Base-by-base conservation (phyloP, 2,797 vertebrate species). In the Dicrostonyx torquatus region DNA sequence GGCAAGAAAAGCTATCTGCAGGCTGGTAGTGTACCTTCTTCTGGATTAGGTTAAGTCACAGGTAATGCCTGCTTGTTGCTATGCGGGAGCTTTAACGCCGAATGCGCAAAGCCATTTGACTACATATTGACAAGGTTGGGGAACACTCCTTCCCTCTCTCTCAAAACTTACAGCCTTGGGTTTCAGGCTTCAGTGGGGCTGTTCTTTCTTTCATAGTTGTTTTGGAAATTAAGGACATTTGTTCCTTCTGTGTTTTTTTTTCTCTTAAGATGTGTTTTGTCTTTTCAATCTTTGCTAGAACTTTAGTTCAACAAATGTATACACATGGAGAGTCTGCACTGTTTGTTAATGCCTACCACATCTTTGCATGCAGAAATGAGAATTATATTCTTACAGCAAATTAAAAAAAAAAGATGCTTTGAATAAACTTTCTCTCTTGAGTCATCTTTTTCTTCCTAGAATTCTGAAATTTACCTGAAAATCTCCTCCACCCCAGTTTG, bases 371-470 rank as follows among this genome's bases (percentile, higher is more conserved):
- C 64, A 95, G 93, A 97, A 96, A 93, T 87, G 37, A 29, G 96
- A 95, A 97, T 96, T 97, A 95, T 94, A 97, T 92, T 97, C 24
- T 93, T 94, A 89, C 87, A 95, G 83, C 77, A 97, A 98, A 96
- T 89, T n/a, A n/a, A n/a, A n/a, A 82, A 70, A 97, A 87, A 90
- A 53, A 50, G 22, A 96, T 84, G 90, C 78, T 95, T 97, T 94
- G 83, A 97, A 97, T 82, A 37, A 62, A 78, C 2, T 95, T 96
- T 95, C 91, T 85, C 96, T 37, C 75, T 10, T 94, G 93, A 82
- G 29, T 96, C 43, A 87, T 93, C 82, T 96, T 62, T 76, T 96
- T 96, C 55, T 48, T 88, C 43, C 90, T 60, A 45, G 90, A 90
- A 72, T 93, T 93, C 45, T 75, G 37, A 53, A 85, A 50, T 95